phyloP scores from a whole-genome alignment of 2,113 vertebrate species.

The Motacilla alba region DNA sequence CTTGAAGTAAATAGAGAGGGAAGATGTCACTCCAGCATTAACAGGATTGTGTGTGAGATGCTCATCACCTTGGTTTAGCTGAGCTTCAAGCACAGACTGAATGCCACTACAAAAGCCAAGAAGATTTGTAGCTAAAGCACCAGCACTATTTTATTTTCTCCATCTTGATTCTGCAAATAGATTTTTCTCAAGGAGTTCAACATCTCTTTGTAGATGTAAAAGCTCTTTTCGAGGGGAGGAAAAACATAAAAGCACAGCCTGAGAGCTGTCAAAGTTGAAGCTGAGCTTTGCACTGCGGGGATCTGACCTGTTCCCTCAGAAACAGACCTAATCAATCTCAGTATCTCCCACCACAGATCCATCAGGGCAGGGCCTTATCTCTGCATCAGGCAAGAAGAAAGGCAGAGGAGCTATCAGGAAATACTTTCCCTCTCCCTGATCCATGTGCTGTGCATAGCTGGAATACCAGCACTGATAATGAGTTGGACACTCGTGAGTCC shows the following conservation, averaged over 20 bases:
- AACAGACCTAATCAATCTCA: constrained; percentile 47
- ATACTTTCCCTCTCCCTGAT: constrained; percentile 10
- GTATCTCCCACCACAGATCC: background rate
- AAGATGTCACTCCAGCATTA: background rate
- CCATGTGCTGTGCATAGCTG: constrained; percentile 10
- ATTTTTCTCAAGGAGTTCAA: background rate
- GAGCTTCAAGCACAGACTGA: background rate
- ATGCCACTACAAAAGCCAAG: rapidly evolving
- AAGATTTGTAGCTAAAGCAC: background rate
- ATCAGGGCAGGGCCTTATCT: constrained; percentile 41
- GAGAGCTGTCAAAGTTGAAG: constrained; percentile 18
- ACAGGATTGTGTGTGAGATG: background rate
- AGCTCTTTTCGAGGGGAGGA: background rate
- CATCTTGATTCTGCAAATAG: background rate
- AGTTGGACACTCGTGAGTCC: constrained; percentile 5
- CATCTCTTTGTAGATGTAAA: background rate
- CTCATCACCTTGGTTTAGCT: background rate
- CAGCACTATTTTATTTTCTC: background rate
- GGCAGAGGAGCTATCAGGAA: constrained; percentile 48
- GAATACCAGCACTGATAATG: constrained; percentile 51
- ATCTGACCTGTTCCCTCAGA: constrained; percentile 21
- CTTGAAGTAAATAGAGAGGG: background rate
- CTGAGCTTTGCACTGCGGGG: constrained; percentile 35
- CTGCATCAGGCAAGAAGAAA: constrained; percentile 58
- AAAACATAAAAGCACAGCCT: background rate